Base-by-base conservation (phyloP, 2,113 vertebrate species). In the Galemys pyrenaicus region DNA sequence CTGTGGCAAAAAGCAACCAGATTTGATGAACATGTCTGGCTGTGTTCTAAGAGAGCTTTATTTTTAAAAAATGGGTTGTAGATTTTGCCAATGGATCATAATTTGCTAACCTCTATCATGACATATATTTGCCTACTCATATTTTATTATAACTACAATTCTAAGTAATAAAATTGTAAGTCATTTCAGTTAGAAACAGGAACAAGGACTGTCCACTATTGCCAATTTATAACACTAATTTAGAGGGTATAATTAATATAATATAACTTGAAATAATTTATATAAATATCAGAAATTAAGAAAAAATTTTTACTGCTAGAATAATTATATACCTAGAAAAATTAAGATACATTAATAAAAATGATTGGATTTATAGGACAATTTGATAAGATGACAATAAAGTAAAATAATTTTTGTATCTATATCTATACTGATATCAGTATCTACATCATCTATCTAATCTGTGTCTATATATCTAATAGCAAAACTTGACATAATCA, bases 301-400 rank as follows among this genome's bases (percentile, higher is more conserved):
- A 32, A 22, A 5, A 16, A 10, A 32, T 58, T 73, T 82, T 81
- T n/a, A 37, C 32, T 56, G n/a, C 39, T 32, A 79, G 83, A 16
- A 28, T 87, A 92, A 85, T 87, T 3, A 49, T 71, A 87, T 41
- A 65, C 32, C 41, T 44, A 78, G 41, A 70, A 95, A 65, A 60
- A n/a, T n/a, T 39, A 51, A 74, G 58, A 85, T 67, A 62, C n/a
- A 49, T 4, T 80, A 74, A 26, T 73, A 67, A 85, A 95, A 89
- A 73, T 65, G 2, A 28, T 10, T 87, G 62, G 26, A 24, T 92
- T 85, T 89, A 71, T 17, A 83, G n/a, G 26, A 30, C 28, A 83
- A n/a, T 87, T 87, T 94, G 37, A n/a, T 71, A 71, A 87, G 58
- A 78, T 64, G 87, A 87, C 65, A 64, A 37, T 93, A 82, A 70